Conservation (phyloP, 2,797 vertebrate genomes). For the Vultur gryphus region DNA sequence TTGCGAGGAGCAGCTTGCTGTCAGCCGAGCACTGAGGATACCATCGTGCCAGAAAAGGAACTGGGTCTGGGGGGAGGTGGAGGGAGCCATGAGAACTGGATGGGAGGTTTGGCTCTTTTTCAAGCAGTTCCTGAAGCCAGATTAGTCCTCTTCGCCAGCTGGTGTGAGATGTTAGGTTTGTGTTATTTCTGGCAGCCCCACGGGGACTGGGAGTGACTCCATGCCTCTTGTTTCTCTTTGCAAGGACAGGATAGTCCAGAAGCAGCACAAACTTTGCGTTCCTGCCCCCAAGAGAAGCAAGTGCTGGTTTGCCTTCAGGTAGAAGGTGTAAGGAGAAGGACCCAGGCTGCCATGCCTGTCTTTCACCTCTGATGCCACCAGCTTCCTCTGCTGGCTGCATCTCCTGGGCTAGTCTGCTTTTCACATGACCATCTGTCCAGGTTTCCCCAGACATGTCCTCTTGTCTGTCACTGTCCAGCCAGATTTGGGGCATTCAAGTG, state of each 20-base stretch:
- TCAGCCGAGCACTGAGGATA: neutral
- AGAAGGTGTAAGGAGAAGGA: neutral
- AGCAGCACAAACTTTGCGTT: neutral
- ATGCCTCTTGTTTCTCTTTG: constrained; percentile 4
- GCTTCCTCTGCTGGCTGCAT: neutral
- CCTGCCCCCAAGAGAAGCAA: neutral
- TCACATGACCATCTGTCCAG: neutral
- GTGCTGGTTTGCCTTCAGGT: neutral
- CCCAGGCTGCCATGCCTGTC: neutral
- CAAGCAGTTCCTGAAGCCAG: constrained; percentile 22
- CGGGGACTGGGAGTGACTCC: constrained; percentile 4
- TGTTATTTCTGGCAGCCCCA: constrained; percentile 59
- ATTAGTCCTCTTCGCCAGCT: constrained; percentile 45
- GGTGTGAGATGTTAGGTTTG: constrained; percentile 45
- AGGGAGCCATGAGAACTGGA: constrained; percentile 48
- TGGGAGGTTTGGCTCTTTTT: constrained; percentile 44
- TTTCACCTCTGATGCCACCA: neutral
- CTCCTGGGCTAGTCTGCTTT: neutral
- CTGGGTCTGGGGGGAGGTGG: neutral
- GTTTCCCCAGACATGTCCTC: neutral
- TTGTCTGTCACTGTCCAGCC: neutral
- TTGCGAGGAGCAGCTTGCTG: neutral
- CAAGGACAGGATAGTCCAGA: neutral
- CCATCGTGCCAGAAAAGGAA: constrained; percentile 29
- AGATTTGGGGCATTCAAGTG: neutral